Evolutionary conservation across 2,797 vertebrate species (phyloP).

Genomic region (Choloepus didactylus): DNA sequence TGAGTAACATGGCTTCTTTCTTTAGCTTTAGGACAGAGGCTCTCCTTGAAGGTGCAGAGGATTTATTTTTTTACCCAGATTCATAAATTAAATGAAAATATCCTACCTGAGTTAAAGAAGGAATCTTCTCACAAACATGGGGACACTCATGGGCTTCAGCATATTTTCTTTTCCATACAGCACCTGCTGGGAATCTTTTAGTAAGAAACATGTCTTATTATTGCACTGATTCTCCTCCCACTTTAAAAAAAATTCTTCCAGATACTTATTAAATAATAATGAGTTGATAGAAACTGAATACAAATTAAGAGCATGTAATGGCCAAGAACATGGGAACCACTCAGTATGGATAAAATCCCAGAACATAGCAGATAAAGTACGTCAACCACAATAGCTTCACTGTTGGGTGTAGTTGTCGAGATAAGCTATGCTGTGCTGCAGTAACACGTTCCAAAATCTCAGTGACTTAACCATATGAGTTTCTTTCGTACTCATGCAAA

Average conservation of each 20-base stretch:
- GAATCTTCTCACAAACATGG: not conserved
- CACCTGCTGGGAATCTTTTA: not conserved
- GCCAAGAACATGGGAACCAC: not conserved
- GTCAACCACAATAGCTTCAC: accelerated
- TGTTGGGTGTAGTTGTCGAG: accelerated
- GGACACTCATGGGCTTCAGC: not conserved
- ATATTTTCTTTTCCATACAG: not conserved
- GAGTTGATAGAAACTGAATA: not conserved
- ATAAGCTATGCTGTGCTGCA: accelerated
- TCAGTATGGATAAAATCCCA: not conserved
- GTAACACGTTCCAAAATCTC: accelerated
- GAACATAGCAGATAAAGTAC: not conserved
- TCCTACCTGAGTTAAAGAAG: not conserved
- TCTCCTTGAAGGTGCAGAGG: not conserved
- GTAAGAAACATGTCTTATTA: not conserved
- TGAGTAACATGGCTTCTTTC: slow-evolving; percentile 52
- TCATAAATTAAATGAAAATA: slow-evolving; percentile 25
- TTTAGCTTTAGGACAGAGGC: not conserved
- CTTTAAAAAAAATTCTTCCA: not conserved
- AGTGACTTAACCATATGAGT: accelerated
- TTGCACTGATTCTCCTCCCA: not conserved
- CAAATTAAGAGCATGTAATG: not conserved
- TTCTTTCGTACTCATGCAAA: not conserved
- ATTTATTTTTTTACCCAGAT: slow-evolving; percentile 16
- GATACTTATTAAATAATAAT: not conserved